phyloP scores from a whole-genome alignment of 2,113 vertebrate genomes.

The Mormoops blainvillei region DNA sequence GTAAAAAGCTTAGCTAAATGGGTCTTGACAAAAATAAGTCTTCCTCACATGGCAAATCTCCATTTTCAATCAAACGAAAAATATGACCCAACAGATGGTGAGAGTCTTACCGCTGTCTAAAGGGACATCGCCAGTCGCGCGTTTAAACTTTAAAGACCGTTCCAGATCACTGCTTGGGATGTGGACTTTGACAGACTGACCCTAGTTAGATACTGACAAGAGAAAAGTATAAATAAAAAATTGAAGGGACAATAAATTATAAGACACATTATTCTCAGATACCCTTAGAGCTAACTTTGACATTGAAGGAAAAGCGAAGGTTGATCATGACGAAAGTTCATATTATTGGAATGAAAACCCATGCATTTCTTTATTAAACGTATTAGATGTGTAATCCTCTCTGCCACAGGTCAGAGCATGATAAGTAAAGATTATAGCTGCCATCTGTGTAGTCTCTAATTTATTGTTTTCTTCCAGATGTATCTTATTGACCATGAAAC shows the following conservation, averaged over 20 bases:
- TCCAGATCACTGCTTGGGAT: not conserved
- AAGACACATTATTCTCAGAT: not conserved
- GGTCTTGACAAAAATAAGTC: not conserved
- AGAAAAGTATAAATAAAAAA: not conserved
- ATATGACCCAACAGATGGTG: not conserved
- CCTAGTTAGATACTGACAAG: not conserved
- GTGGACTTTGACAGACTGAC: not conserved
- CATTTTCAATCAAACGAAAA: conserved; percentile 21
- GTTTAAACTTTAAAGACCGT: not conserved
- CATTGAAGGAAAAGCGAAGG: not conserved
- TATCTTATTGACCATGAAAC: not conserved
- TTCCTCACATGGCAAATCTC: not conserved
- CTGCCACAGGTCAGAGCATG: not conserved
- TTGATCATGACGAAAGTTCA: not conserved
- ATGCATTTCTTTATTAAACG: not conserved
- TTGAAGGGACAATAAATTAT: not conserved
- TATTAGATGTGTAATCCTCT: not conserved
- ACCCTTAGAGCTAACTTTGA: not conserved
- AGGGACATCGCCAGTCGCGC: not conserved
- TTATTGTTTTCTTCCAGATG: not conserved
- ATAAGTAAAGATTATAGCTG: not conserved
- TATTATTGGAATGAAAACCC: not conserved
- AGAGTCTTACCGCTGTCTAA: not conserved
- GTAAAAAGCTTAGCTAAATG: not conserved
- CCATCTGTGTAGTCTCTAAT: not conserved